phyloP scores from a whole-genome alignment of 2,888 invertebrate genomes.

The Mythimna albipuncta region DNA sequence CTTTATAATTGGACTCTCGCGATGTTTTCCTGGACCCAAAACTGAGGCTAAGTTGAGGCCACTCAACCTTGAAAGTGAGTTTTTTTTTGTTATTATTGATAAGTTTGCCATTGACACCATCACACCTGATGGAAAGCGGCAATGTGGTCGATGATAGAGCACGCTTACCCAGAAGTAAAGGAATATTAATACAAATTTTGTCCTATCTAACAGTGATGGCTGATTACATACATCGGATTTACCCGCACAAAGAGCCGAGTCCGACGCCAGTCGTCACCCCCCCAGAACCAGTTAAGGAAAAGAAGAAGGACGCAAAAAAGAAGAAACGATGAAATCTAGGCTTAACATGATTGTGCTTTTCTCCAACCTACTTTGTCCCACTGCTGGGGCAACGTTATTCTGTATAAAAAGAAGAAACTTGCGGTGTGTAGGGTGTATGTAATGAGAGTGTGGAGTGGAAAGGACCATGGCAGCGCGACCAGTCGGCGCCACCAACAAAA shows the following conservation, averaged over 20 bases:
- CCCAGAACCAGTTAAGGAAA: neutral
- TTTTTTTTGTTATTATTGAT: neutral
- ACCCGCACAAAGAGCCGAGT: conserved; percentile 75
- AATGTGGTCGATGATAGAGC: no score
- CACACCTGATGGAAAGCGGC: no score
- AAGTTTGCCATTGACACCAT: no score
- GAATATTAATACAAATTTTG: neutral
- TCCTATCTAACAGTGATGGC: conserved; percentile 55
- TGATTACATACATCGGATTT: conserved; percentile 74
- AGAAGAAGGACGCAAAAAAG: neutral
- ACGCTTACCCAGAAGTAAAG: no score
- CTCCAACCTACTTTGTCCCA: neutral
- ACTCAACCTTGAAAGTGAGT: conserved; percentile 53
- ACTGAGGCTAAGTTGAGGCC: neutral
- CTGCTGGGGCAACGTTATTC: neutral
- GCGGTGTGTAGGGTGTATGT: no score
- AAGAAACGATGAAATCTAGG: neutral
- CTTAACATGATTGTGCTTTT: neutral
- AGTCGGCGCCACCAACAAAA: no score
- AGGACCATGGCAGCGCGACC: no score
- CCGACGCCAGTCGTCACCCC: conserved; percentile 66
- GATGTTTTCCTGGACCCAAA: conserved; percentile 24
- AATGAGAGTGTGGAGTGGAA: no score
- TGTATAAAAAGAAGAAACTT: no score
- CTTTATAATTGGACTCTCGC: neutral